These are phyloP conservation scores for Sylvicapra grimmia DNA, from an alignment of 2,113 vertebrate genomes.

Conservation along the genomic window DNA sequence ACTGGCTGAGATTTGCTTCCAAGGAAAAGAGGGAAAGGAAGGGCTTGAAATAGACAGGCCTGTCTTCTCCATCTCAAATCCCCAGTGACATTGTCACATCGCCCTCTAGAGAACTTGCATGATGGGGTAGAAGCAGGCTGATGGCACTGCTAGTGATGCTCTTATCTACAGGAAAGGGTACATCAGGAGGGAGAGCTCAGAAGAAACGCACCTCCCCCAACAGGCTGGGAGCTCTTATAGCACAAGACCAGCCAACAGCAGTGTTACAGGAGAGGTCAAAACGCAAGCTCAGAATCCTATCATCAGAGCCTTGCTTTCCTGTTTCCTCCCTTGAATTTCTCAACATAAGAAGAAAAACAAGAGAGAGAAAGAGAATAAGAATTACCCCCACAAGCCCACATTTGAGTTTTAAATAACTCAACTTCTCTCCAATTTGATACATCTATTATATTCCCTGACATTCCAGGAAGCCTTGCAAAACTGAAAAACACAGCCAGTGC, in stretches of 20 bases:
- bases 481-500: neutral
- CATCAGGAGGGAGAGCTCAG: neutral
- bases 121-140: neutral
- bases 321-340: neutral
- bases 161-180: neutral
- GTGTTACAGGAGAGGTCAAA: neutral
- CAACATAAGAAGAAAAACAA: neutral
- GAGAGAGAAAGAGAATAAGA: neutral
- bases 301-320: neutral
- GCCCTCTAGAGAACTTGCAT: neutral
- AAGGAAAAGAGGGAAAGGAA: neutral
- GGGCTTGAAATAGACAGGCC: neutral
- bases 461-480: constrained; percentile 24
- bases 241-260: neutral
- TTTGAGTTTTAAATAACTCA: constrained; percentile 67
- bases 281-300: neutral
- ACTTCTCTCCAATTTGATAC: constrained; percentile 57
- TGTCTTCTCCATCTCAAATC: neutral
- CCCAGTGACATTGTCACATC: fast-evolving
- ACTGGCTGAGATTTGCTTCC: neutral
- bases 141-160: fast-evolving
- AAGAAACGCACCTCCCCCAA: neutral
- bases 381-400: neutral
- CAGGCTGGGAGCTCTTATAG: neutral
- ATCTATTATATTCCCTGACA: constrained; percentile 43